Evolutionary conservation across 2,888 invertebrate species (phyloP).

Genomic region (Brachynemurus nebulosus): DNA sequence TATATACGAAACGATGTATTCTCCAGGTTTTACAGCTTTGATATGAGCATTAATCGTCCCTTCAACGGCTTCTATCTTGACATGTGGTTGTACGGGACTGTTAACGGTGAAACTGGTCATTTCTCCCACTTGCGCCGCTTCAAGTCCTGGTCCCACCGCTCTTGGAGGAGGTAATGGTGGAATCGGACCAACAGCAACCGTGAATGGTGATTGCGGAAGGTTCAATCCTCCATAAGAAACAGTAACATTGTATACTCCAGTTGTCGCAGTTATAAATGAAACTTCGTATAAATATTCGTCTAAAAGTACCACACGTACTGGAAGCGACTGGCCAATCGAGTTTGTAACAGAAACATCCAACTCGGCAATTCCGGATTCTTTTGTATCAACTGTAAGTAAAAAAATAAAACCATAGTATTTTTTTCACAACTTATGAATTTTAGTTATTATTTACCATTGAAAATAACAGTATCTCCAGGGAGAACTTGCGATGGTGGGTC

Average conservation of each 20-base stretch:
- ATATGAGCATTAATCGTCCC: constrained; percentile 42
- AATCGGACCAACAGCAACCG: constrained; percentile 45
- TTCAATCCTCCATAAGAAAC: constrained; percentile 54
- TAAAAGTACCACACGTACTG: constrained; percentile 58
- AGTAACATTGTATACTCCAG: constrained; percentile 56
- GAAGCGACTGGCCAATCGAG: constrained; percentile 70
- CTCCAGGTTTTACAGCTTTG: constrained; percentile 44
- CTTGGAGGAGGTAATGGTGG: constrained; percentile 41
- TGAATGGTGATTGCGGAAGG: constrained; percentile 39
- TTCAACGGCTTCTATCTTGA: constrained; percentile 43
- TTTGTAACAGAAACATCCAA: constrained; percentile 78
- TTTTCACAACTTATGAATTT: neutral
- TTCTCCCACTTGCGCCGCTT: constrained; percentile 54
- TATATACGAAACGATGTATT: constrained; percentile 80
- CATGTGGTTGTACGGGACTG: constrained; percentile 44
- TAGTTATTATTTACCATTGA: constrained; percentile 47
- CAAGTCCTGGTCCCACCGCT: constrained; percentile 53
- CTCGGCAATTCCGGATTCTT: constrained; percentile 72
- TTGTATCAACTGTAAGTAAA: constrained; percentile 50
- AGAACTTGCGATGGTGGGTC: constrained; percentile 64
- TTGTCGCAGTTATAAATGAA: constrained; percentile 70
- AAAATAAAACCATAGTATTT: constrained; percentile 1
- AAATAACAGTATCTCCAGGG: constrained; percentile 68
- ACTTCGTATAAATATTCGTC: constrained; percentile 59
- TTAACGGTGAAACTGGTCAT: constrained; percentile 57